Percentiles rank a stretch among this genome's conserved stretches.
Conservation (phyloP, 35 echinoderm and acorn worm genomes). For the Ophioderma brevispina region DNA sequence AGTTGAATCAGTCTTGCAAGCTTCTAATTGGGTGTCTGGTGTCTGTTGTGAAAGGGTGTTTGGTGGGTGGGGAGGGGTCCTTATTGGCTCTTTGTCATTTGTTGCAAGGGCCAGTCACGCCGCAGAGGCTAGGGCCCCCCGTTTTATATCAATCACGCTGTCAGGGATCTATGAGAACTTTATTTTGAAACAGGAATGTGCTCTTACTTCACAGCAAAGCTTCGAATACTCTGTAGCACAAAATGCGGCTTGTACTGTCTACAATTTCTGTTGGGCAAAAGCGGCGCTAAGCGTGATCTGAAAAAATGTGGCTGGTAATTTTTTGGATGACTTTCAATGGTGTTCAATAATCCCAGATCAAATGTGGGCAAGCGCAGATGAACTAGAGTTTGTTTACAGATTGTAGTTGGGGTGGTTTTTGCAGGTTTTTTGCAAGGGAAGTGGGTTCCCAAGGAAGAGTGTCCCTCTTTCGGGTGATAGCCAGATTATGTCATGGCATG, state of each 20-base stretch:
- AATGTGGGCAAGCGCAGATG: not conserved
- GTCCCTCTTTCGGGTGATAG: too few species aligned
- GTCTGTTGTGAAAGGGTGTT: too few species aligned
- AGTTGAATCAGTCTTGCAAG: not conserved
- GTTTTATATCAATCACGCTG: conserved; percentile 14
- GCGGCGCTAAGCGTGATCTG: conserved; percentile 20
- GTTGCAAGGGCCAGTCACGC: conserved; percentile 3
- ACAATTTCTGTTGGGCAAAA: too few species aligned
- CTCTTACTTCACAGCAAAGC: too few species aligned
- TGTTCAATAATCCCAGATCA: not conserved
- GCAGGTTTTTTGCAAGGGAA: conserved; percentile 26
- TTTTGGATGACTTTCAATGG: conserved; percentile 17
- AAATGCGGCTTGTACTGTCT: not conserved
- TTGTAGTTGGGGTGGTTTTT: conserved; percentile 11
- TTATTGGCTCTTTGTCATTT: conserved; percentile 9
- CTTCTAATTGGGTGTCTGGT: not conserved
- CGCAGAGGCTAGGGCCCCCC: not conserved
- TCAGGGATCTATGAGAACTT: not conserved
- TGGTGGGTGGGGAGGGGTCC: not conserved
- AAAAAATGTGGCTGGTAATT: conserved; percentile 18
- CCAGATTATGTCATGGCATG: not conserved
- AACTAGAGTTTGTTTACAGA: conserved; percentile 9
- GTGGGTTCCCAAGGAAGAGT: too few species aligned
- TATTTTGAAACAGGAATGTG: too few species aligned
- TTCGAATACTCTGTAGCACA: too few species aligned